A percentile compares a stretch with the other conserved stretches of the same genome.
Evolutionary conservation across 2,888 invertebrate species (phyloP).

Genomic region (Hyles lineata): DNA sequence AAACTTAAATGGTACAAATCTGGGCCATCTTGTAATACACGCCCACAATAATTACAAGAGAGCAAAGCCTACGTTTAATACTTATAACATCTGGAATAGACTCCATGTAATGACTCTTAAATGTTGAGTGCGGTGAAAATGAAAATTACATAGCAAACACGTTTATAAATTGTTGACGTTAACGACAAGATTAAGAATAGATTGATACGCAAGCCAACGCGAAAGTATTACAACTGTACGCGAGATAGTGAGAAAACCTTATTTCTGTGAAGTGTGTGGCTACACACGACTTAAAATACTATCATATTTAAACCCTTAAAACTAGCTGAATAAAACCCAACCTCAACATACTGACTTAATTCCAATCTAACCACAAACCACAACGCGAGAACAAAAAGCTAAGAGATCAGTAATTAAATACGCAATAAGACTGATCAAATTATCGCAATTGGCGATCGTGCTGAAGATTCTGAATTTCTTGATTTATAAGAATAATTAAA

Average conservation of each 20-base stretch:
- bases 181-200: background rate
- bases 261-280: background rate
- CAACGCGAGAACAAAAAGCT: too few species aligned
- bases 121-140: slow-evolving; percentile 5
- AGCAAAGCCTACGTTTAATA: background rate
- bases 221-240: too few species aligned
- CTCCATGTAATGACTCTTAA: background rate
- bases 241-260: background rate
- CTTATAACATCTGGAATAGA: background rate
- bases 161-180: slow-evolving; percentile 15
- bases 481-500: background rate
- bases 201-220: background rate
- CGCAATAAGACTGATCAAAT: too few species aligned
- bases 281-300: background rate
- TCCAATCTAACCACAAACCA: too few species aligned
- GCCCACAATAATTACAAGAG: background rate
- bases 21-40: too few species aligned
- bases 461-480: slow-evolving; percentile 1
- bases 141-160: slow-evolving; percentile 7
- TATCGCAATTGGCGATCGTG: too few species aligned
- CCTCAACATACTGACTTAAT: too few species aligned
- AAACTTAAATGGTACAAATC: background rate
- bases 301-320: background rate
- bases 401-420: too few species aligned
- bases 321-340: too few species aligned